phyloP scores from a whole-genome alignment of 2,113 vertebrate genomes.

The Mastomys coucha region DNA sequence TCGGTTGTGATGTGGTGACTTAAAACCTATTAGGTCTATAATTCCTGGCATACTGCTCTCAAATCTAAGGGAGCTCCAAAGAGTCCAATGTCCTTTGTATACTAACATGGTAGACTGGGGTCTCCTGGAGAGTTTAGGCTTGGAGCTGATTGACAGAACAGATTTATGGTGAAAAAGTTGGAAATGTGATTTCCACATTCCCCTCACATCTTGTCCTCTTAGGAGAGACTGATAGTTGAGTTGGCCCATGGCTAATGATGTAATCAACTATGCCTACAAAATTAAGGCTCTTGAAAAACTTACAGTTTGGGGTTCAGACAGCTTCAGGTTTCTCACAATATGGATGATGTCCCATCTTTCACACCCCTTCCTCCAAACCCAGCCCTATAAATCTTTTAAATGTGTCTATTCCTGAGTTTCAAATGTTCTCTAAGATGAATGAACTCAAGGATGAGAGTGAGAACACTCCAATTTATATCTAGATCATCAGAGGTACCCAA shows the following conservation, averaged over 20 bases:
- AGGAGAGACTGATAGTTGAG: not conserved
- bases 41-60: not conserved
- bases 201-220: not conserved
- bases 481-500: not conserved
- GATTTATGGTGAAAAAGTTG: not conserved
- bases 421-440: not conserved
- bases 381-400: not conserved
- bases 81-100: not conserved
- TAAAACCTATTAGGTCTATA: not conserved
- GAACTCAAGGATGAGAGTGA: not conserved
- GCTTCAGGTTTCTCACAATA: not conserved
- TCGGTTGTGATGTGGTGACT: not conserved
- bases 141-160: not conserved
- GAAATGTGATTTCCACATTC: not conserved
- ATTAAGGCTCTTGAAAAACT: conserved; percentile 1
- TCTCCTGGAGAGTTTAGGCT: not conserved
- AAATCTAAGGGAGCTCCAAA: not conserved
- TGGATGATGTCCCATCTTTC: too few species aligned
- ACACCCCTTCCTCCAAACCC: not conserved
- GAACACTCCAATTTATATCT: not conserved
- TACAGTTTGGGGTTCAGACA: not conserved
- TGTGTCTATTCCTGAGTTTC: not conserved
- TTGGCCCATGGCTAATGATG: not conserved
- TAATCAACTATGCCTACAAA: not conserved
- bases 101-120: not conserved